A percentile compares a stretch with the other conserved stretches of the same genome.
These are phyloP conservation scores for Rhopalosiphum padi DNA, from an alignment of 1,140 invertebrate genomes.

Conservation along the genomic window DNA sequence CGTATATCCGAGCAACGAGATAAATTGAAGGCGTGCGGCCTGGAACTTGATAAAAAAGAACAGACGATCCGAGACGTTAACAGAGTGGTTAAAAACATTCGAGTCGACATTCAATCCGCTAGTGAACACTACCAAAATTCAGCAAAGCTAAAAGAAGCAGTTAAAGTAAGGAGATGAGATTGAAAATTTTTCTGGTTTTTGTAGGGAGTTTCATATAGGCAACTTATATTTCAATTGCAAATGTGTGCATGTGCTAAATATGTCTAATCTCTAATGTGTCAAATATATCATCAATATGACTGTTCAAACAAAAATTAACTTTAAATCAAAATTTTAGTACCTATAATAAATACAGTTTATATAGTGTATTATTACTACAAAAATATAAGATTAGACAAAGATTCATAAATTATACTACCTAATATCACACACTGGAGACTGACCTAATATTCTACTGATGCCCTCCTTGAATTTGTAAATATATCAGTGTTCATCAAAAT, in stretches of 20 bases:
- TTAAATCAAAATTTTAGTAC: too few species aligned
- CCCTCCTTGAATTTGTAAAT: too few species aligned
- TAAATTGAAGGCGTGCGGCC: conserved; percentile 75
- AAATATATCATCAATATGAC: not conserved
- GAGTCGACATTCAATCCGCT: conserved; percentile 79
- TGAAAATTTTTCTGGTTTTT: not conserved
- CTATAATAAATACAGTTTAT: too few species aligned
- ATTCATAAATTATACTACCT: too few species aligned
- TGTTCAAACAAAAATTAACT: too few species aligned
- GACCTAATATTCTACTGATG: too few species aligned
- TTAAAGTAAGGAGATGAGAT: conserved; percentile 67
- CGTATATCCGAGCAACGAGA: conserved; percentile 77
- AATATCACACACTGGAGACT: too few species aligned
- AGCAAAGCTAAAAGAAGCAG: conserved; percentile 76
- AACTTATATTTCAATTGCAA: not conserved
- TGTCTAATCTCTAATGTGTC: too few species aligned
- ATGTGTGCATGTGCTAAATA: not conserved
- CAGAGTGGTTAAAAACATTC: conserved; percentile 75
- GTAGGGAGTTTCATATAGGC: not conserved
- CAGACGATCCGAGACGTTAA: conserved; percentile 71
- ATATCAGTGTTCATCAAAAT: too few species aligned
- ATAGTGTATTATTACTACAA: too few species aligned
- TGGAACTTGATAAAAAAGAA: conserved; percentile 74
- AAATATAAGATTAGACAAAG: too few species aligned
- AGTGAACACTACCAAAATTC: conserved; percentile 79